phyloP scores from a whole-genome alignment of 2,888 invertebrate species.

The Netelia melanura region DNA sequence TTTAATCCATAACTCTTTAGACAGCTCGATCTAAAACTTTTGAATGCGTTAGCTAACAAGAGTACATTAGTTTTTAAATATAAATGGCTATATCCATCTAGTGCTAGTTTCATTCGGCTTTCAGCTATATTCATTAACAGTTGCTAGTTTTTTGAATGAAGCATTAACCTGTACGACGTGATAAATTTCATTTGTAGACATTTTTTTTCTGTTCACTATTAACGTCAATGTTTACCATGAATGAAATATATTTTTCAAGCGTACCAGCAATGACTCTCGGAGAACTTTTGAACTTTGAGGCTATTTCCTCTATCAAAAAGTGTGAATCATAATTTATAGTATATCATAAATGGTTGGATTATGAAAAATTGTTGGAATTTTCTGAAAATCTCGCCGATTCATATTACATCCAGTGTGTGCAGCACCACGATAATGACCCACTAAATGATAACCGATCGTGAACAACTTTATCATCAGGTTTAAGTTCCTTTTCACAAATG shows the following conservation, averaged over 20 bases:
- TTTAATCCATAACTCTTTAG: background rate
- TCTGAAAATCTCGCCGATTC: background rate
- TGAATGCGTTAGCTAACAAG: slow-evolving; percentile 76
- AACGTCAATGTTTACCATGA: slow-evolving; percentile 66
- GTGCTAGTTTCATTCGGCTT: no score
- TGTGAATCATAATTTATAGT: slow-evolving; percentile 64
- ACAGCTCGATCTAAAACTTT: slow-evolving; percentile 76
- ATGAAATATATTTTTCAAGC: slow-evolving; percentile 77
- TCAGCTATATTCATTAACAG: no score
- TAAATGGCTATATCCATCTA: slow-evolving; percentile 75
- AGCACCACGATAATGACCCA: background rate
- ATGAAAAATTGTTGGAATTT: slow-evolving; percentile 35
- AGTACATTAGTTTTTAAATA: slow-evolving; percentile 72
- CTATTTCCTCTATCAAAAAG: slow-evolving; percentile 74
- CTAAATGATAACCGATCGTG: slow-evolving; percentile 38
- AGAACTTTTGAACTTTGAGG: slow-evolving; percentile 20
- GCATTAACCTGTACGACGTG: slow-evolving; percentile 75
- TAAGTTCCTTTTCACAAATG: slow-evolving; percentile 14
- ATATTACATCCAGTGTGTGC: slow-evolving; percentile 21
- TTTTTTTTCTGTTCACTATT: slow-evolving; percentile 5
- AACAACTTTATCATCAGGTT: background rate
- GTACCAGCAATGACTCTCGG: slow-evolving; percentile 74
- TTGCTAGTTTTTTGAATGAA: slow-evolving; percentile 70
- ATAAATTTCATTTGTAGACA: slow-evolving; percentile 68
- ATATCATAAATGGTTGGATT: slow-evolving; percentile 33